Evolutionary conservation across 2,888 invertebrate species (phyloP).

Genomic region (Enchytraeus crypticus): DNA sequence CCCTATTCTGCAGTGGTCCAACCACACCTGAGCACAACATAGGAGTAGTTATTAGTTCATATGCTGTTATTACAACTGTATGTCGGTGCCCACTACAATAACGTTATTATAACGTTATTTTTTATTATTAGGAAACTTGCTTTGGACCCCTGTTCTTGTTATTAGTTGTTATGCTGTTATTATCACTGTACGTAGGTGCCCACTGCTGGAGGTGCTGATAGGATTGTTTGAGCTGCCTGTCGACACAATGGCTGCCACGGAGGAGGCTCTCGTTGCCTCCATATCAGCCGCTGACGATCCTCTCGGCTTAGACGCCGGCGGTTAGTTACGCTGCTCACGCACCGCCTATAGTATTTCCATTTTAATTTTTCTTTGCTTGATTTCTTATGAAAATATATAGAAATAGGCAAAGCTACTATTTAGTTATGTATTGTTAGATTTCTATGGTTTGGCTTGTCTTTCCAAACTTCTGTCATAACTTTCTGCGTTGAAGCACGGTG

Average conservation of each 20-base stretch:
- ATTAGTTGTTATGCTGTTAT: not conserved
- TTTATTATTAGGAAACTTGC: not conserved
- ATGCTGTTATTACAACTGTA: not conserved
- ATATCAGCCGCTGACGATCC: not conserved
- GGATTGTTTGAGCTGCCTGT: slow-evolving; percentile 80
- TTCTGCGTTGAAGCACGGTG: too few relatives aligned
- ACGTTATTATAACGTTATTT: not conserved
- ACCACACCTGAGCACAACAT: too few relatives aligned
- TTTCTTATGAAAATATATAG: not conserved
- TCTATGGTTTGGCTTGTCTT: not conserved
- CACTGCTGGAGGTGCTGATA: slow-evolving; percentile 62
- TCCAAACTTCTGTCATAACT: not conserved
- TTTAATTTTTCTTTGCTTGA: not conserved
- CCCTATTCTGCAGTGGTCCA: too few relatives aligned
- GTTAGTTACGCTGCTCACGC: not conserved
- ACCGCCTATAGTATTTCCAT: not conserved
- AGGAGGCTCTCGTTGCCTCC: slow-evolving; percentile 65
- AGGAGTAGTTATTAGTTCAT: too few relatives aligned
- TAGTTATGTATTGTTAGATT: not conserved
- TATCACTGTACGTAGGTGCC: slow-evolving; percentile 44
- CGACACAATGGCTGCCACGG: slow-evolving; percentile 68
- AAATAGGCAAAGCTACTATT: not conserved
- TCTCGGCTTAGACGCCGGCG: not conserved
- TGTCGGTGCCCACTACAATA: slow-evolving; percentile 51
- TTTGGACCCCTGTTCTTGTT: not conserved